Evolutionary conservation across 2,113 vertebrate species (phyloP), one percentile per base, ranked within the genome.

Genomic region (Eublepharis macularius): DNA sequence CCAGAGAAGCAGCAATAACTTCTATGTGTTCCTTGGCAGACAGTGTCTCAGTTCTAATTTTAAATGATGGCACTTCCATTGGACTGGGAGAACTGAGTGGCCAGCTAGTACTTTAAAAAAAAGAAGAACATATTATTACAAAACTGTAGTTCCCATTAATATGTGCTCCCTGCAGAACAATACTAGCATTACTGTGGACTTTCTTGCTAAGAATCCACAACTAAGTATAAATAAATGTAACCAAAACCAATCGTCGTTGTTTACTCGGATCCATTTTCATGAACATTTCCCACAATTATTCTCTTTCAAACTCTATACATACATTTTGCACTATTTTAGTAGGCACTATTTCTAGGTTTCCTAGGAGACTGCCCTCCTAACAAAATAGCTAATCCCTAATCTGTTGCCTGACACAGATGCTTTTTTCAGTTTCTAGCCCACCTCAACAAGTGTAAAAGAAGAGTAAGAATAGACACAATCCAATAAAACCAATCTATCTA

Each of bases 41-140:
- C 93, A 95, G 96, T 29, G 97, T 97, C 82, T 97, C 96, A 92
- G 97, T 95, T 94, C 96, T 97, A 8, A 98, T 97, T 93, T 98
- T 99, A 90, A 99, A 97, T 0, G 98, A 99, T 16, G 98, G 97
- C 0, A 94, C 97, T 12, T 99, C 98, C 96, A 98, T 92, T 0
- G 98, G 97, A 88, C 98, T 98, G 0, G 97, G 97, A 92, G 97
- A 98, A 94, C 98, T 99, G 90, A 98, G 96, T 0, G 96, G 98
- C 98, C 98, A 99, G 14, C 99, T 98, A 4, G 97, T 96, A 92
- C 99, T 99, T 89, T 24, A 91, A 87, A 86, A 26, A 83, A 65
- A 29, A 80, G 39, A 93, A 89, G 5, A 85, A 24, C n/a, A 91
- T 47, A 91, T 0, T 39, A 47, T 43, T 32, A 41, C 2, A 78